These are phyloP conservation scores for Thera britannica DNA, from an alignment of 2,888 invertebrate genomes.

Conservation along the genomic window DNA sequence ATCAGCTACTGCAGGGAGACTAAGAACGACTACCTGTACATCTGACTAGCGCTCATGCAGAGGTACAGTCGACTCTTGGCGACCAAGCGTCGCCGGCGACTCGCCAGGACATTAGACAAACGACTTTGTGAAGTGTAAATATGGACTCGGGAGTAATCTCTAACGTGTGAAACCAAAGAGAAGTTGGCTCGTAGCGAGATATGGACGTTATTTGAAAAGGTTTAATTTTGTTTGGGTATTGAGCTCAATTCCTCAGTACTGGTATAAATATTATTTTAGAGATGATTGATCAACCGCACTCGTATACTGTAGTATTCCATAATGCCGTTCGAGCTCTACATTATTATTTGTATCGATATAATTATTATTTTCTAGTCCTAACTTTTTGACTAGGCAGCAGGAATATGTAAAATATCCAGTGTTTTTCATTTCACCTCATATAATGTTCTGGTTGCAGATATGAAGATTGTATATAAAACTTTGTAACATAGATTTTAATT, in stretches of 20 bases:
- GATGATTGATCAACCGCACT: conserved; percentile 4
- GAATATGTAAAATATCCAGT: conserved; percentile 31
- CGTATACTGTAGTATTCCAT: conserved; percentile 13
- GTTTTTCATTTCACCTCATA: conserved; percentile 42
- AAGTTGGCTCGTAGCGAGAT: conserved; percentile 50
- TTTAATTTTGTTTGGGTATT: conserved; percentile 27
- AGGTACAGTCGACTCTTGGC: conserved; percentile 44
- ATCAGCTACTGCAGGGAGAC: conserved; percentile 76
- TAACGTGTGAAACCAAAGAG: conserved; percentile 78
- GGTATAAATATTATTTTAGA: conserved; percentile 4
- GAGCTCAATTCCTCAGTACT: conserved; percentile 1
- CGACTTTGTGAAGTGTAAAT: conserved; percentile 68
- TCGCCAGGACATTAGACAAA: conserved; percentile 53
- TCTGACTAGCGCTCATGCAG: conserved; percentile 67
- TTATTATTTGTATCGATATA: conserved; percentile 24
- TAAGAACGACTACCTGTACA: conserved; percentile 79
- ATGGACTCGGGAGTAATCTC: conserved; percentile 53
- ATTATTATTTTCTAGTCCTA: conserved; percentile 43
- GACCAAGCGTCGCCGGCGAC: conserved; percentile 46
- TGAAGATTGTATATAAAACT: conserved; percentile 50
- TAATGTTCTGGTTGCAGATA: conserved; percentile 42
- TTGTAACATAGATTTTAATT: conserved; percentile 54
- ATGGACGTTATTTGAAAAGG: conserved; percentile 43
- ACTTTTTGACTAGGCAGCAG: conserved; percentile 24
- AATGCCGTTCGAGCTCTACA: conserved; percentile 25